Base-by-base conservation (phyloP, 2,888 invertebrate species). In the Odontothrips loti region DNA sequence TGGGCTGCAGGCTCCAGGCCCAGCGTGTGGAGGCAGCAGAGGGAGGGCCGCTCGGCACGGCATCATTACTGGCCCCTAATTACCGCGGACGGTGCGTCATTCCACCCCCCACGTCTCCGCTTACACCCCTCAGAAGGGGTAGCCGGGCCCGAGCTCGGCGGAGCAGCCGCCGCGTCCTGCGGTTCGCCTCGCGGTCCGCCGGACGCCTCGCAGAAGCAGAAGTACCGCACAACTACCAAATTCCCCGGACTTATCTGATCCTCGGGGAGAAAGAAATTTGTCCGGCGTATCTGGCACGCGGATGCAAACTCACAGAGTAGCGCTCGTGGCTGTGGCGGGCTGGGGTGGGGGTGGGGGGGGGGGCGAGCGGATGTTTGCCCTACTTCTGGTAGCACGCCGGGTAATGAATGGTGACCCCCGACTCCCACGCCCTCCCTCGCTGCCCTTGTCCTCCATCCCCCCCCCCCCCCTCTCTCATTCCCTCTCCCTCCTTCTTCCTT, bases 41-140 rank as follows among this genome's bases (percentile, higher is more conserved):
- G 68, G 23, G 68, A 27, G 34, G 34, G 34, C 34, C 6, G 34
- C 34, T 6, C 34, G 34, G 34, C 34, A 43, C 2, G 68, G 68
- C 68, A 75, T 75, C 68, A 75, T 75, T 75, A 75, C 68, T 75
- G 68, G 68, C 23, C 68, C 68, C 68, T 75, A 75, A 75, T 75
- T 75, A 75, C 68, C 68, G 1, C 68, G 68, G 23, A 23, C 27
- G 27, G 68, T 27, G 27, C 68, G 68, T 75, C 68, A 75, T 75
- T 75, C 68, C 23, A n/a, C 27, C 23, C n/a, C 68, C 68, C 68
- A 23, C 27, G 3, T 20, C 20, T 9, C 68, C 68, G 11, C 68
- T 17, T 20, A 6, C 58, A 58, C 58, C 58, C 6, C 58, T 43
- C 34, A 6, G 34, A 43, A 43, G 34, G 34, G 34, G 34, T 43